Conservation (phyloP, 2,888 invertebrate genomes). For the Tachina fera region DNA sequence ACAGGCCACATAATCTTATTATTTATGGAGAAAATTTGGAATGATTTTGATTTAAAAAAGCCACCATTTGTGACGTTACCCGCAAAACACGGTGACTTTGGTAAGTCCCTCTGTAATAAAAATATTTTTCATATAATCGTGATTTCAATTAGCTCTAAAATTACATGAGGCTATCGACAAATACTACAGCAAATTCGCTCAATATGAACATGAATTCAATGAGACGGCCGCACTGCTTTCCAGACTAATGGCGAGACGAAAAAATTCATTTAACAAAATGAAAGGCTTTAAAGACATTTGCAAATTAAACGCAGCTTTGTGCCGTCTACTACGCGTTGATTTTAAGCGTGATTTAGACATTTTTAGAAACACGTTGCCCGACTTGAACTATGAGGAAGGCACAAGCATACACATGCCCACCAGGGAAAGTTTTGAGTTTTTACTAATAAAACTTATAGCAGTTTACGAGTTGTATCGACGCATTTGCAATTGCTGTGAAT, state of each 20-base stretch:
- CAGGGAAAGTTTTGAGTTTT: constrained; percentile 76
- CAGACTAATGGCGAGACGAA: constrained; percentile 80
- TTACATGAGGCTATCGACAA: constrained; percentile 74
- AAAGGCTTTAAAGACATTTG: constrained; percentile 78
- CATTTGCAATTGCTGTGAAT: constrained; percentile 76
- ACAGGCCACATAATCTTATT: neutral
- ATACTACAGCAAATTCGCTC: constrained; percentile 62
- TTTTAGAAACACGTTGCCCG: constrained; percentile 78
- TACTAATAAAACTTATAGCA: constrained; percentile 77
- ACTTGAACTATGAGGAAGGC: constrained; percentile 73
- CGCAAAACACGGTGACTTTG: constrained; percentile 73
- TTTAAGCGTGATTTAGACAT: constrained; percentile 76
- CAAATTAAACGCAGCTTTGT: constrained; percentile 79
- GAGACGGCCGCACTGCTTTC: constrained; percentile 79
- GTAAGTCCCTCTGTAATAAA: constrained; percentile 71
- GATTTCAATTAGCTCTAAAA: constrained; percentile 73
- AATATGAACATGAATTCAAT: constrained; percentile 74
- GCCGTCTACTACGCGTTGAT: constrained; percentile 78
- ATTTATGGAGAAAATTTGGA: constrained; percentile 78
- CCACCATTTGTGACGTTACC: constrained; percentile 79
- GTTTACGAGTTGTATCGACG: constrained; percentile 77
- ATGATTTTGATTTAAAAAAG: constrained; percentile 79
- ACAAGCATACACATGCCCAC: constrained; percentile 77
- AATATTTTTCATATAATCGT: neutral
- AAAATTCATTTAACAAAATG: constrained; percentile 80